These are phyloP conservation scores for Hedya salicella DNA, from an alignment of 2,888 invertebrate genomes.

Conservation along the genomic window DNA sequence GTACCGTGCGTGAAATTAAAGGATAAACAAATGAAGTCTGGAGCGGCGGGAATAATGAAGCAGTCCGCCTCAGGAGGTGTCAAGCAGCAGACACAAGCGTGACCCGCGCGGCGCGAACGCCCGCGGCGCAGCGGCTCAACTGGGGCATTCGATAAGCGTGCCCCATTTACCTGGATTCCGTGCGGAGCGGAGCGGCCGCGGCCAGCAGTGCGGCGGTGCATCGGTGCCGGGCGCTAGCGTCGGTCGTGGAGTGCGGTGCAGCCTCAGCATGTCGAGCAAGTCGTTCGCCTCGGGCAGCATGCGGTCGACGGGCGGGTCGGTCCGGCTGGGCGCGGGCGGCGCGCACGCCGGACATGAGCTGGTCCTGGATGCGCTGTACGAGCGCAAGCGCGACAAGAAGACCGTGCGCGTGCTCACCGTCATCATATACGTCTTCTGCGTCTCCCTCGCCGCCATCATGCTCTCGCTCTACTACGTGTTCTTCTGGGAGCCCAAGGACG, in stretches of 20 bases:
- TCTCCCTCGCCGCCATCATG: constrained; percentile 97
- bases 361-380: constrained; percentile 90
- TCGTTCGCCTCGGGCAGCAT: constrained; percentile 84
- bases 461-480: constrained; percentile 97
- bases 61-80: constrained; percentile 81
- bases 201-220: constrained; percentile 60
- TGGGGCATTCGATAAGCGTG: constrained; percentile 82
- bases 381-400: constrained; percentile 94
- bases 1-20: constrained; percentile 79
- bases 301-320: constrained; percentile 76
- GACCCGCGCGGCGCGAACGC: constrained; percentile 69
- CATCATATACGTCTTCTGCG: constrained; percentile 96
- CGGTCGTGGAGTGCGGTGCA: constrained; percentile 4
- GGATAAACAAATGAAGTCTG: constrained; percentile 83
- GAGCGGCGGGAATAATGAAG: constrained; percentile 77
- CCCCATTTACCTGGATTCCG: constrained; percentile 75
- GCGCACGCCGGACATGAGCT: constrained; percentile 80
- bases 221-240: constrained; percentile 50
- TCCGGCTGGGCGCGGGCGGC: constrained; percentile 65
- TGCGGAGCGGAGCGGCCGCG: constrained; percentile 50
- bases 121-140: constrained; percentile 69
- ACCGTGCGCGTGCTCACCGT: constrained; percentile 96
- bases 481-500: constrained; percentile 93
- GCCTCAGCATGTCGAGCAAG: constrained; percentile 84
- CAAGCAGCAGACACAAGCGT: constrained; percentile 79